Percentiles rank a stretch among this genome's conserved stretches.
Evolutionary conservation across 2,113 vertebrate genomes (phyloP).

Genomic region (Hydrochoerus hydrochaeris): DNA sequence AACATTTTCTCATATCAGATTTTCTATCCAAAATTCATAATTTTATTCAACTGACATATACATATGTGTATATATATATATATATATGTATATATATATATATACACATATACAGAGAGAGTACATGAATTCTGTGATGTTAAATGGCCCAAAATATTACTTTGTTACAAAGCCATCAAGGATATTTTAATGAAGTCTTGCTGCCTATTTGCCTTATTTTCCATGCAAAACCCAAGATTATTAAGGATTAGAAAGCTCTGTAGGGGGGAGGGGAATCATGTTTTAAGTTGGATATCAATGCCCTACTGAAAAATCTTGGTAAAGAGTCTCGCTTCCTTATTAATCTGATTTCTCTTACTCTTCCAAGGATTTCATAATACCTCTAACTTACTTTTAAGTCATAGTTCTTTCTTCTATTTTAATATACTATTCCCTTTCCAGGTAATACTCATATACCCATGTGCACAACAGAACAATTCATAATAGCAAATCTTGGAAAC

Average conservation of each 20-base stretch:
- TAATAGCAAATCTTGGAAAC: too few species aligned
- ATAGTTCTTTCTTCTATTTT: not conserved
- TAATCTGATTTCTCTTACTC: not conserved
- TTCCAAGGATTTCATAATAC: not conserved
- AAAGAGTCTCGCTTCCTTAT: not conserved
- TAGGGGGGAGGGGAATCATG: not conserved
- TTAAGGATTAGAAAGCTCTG: not conserved
- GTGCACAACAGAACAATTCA: too few species aligned
- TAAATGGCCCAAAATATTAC: not conserved
- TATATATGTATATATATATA: too few species aligned
- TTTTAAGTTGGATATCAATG: not conserved
- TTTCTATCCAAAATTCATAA: not conserved
- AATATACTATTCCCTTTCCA: not conserved
- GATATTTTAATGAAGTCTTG: not conserved
- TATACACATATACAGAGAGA: too few species aligned
- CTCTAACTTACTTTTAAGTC: not conserved
- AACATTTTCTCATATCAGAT: not conserved
- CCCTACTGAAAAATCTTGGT: not conserved
- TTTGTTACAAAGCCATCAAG: not conserved
- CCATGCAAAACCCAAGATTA: not conserved
- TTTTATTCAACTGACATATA: not conserved
- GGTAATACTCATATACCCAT: too few species aligned
- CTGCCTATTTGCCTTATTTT: not conserved
- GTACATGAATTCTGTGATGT: not conserved
- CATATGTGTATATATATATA: too few species aligned